Evolutionary conservation across 1,140 invertebrate genomes (phyloP).

Genomic region (Tetramorium alpestre): DNA sequence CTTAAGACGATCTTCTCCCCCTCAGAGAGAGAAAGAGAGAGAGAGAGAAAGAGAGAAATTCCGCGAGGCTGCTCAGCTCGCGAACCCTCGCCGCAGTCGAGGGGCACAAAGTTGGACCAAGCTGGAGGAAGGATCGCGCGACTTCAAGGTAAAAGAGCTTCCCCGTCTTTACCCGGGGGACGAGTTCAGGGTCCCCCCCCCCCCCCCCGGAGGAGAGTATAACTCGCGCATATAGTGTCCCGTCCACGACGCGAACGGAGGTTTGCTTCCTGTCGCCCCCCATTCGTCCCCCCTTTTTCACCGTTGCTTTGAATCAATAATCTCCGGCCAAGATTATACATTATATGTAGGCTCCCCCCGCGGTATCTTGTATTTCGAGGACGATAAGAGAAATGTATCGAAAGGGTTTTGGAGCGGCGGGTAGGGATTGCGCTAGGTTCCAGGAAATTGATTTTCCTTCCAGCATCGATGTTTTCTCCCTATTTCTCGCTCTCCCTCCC

Average conservation of each 20-base stretch:
- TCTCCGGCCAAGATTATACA: conserved; percentile 75
- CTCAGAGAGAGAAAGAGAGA: not conserved
- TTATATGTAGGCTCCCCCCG: conserved; percentile 67
- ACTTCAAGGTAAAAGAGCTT: conserved; percentile 62
- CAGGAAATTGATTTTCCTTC: conserved; percentile 46
- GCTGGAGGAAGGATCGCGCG: conserved; percentile 43
- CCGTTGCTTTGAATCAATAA: conserved; percentile 75
- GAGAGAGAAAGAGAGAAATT: not conserved
- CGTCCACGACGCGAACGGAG: conserved; percentile 59
- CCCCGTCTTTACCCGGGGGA: not conserved
- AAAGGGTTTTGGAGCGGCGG: not conserved
- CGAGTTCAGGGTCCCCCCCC: not conserved
- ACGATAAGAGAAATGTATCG: conserved; percentile 56
- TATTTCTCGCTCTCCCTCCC: conserved; percentile 32
- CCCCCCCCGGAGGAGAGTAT: conserved; percentile 34
- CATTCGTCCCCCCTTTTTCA: not conserved
- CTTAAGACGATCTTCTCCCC: conserved; percentile 58
- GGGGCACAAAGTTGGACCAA: conserved; percentile 37
- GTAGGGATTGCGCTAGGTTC: not conserved
- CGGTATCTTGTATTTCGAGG: conserved; percentile 37
- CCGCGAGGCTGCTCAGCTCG: not conserved
- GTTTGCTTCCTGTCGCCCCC: conserved; percentile 12
- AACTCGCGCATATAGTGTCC: not conserved
- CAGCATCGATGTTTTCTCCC: not conserved
- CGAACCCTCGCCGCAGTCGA: conserved; percentile 24